Base-by-base conservation (phyloP, 2,888 invertebrate genomes). In the Abscondita cerata region DNA sequence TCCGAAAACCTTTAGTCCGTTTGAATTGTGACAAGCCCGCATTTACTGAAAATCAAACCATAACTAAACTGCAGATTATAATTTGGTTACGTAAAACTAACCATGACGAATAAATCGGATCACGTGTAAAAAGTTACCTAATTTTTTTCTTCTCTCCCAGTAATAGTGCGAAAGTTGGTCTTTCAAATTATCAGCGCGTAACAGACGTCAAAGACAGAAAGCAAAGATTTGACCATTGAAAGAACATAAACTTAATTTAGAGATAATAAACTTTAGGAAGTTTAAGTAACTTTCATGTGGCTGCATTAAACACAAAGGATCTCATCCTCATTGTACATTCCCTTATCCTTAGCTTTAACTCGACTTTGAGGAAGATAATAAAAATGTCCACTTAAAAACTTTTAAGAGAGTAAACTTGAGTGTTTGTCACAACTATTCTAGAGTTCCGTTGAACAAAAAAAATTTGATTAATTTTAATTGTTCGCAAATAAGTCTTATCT, bases 1-100 rank as follows among this genome's bases (percentile, higher is more conserved):
- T 74, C 73, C 56, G 44, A 46, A 64, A 63, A 63, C 62, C 67
- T 64, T 61, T 58, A 48, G 48, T 44, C 52, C 57, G 64, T 41
- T 56, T 64, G 55, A 64, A 68, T 62, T 36, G 44, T n/a, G 53
- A 57, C 54, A 38, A 52, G 25, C 46, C 53, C 53, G 55, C 55
- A 60, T 59, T 59, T 50, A 50, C 36, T 31, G 18, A 36, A 57
- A 61, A 51, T 19, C 48, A 46, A 34, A 52, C 52, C 63, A 34
- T 59, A 25, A 15, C 59, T 46, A 63, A 63, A 25, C 25, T 25
- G 25, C 59, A 55, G 38, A 62, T 53, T 62, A 18, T 40, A 54
- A 62, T 59, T 62, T 62, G 52, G 51, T 56, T 41, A 31, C 41
- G 18, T 25, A 18, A 46, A 36, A 46, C 25, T 36, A 31, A 44